Percentiles rank a stretch among this genome's conserved stretches.
Evolutionary conservation across 2,113 vertebrate species (phyloP).

Genomic region (Lucifuga dentata): DNA sequence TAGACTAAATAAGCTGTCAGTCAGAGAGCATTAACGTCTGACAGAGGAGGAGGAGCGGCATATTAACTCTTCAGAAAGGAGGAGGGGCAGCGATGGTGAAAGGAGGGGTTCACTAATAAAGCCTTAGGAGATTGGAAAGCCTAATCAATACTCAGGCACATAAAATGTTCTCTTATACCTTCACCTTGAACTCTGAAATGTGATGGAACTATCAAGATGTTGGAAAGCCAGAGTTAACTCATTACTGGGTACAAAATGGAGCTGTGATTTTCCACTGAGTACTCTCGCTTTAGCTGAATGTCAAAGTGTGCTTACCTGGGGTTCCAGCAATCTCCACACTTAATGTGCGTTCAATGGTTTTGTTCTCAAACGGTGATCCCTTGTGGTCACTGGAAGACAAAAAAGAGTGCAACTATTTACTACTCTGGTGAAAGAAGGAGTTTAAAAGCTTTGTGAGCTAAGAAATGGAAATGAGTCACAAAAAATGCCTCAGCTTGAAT

Average conservation of each 20-base stretch:
- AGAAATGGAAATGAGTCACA: conserved; percentile 90
- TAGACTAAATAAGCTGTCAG: conserved; percentile 63
- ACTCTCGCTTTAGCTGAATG: not conserved
- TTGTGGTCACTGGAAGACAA: conserved; percentile 99
- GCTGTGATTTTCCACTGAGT: not conserved
- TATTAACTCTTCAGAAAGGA: conserved; percentile 62
- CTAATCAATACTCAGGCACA: conserved; percentile 72
- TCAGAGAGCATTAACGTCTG: conserved; percentile 72
- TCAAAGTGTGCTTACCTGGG: conserved; percentile 88
- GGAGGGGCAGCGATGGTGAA: conserved; percentile 18
- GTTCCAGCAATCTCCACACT: conserved; percentile 99
- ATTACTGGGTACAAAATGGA: conserved; percentile 14
- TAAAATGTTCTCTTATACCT: conserved; percentile 60
- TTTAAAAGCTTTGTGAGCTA: conserved; percentile 80
- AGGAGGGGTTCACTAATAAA: conserved; percentile 67
- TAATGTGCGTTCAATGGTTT: conserved; percentile 99
- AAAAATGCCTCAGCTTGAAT: conserved; percentile 89
- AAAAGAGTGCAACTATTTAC: conserved; percentile 82
- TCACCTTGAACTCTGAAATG: conserved; percentile 77
- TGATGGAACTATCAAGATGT: conserved; percentile 57
- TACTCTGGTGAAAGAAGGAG: conserved; percentile 43
- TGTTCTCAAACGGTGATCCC: conserved; percentile 99
- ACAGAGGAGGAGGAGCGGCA: conserved; percentile 45
- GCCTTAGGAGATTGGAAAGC: conserved; percentile 62
- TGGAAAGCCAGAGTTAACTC: conserved; percentile 47